Conservation (phyloP, 2,888 invertebrate genomes). For the Frankliniella intonsa region DNA sequence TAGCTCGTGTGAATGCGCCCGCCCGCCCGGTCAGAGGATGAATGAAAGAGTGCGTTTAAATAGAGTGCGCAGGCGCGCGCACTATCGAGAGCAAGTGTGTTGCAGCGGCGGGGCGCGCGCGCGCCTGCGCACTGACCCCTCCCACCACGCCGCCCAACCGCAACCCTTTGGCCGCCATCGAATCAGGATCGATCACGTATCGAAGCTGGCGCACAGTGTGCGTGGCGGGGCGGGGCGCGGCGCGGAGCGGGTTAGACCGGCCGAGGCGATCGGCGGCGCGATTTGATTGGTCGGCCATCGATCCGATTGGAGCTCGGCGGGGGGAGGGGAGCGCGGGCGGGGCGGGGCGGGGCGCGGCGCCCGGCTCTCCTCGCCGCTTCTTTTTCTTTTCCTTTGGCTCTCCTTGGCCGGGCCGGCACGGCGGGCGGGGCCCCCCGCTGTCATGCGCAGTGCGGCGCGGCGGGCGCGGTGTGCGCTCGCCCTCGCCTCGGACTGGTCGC, state of each 20-base stretch:
- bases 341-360: not conserved
- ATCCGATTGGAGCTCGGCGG: not conserved
- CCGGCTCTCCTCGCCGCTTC: not conserved
- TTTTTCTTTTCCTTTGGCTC: not conserved
- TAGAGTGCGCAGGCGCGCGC: too few relatives aligned
- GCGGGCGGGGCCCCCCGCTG: too few relatives aligned
- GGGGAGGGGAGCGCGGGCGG: not conserved
- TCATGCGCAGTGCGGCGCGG: too few relatives aligned
- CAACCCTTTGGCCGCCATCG: not conserved
- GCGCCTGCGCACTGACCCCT: not conserved
- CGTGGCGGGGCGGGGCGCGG: not conserved
- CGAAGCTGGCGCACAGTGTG: not conserved
- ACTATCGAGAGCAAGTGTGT: too few relatives aligned
- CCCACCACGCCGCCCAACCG: not conserved
- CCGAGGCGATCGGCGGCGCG: slow-evolving; percentile 4
- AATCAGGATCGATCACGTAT: slow-evolving; percentile 16
- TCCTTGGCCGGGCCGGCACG: not conserved
- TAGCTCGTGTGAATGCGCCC: too few relatives aligned
- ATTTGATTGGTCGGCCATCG: slow-evolving; percentile 14
- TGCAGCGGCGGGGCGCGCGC: not conserved
- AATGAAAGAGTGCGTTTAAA: too few relatives aligned
- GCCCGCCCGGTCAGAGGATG: too few relatives aligned
- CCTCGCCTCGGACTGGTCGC: too few relatives aligned
- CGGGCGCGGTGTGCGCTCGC: too few relatives aligned
- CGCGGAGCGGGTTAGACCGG: not conserved